Conservation (phyloP, 2,888 invertebrate genomes). For the Gymnosoma rotundatum region DNA sequence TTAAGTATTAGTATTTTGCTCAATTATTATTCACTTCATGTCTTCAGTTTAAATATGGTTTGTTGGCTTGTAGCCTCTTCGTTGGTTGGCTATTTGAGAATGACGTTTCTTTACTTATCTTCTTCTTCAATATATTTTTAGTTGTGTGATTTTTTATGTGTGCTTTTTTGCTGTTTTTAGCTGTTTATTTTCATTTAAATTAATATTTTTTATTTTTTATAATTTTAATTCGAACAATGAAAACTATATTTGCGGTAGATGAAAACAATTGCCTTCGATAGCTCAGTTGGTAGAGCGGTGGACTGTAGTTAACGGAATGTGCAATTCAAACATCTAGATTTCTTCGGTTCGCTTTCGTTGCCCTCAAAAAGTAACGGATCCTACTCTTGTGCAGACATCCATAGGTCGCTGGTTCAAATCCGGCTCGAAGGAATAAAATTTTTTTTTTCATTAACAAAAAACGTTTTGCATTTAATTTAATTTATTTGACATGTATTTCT, state of each 20-base stretch:
- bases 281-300: slow-evolving; percentile 75
- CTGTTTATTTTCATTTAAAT: slow-evolving; percentile 17
- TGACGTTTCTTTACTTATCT: slow-evolving; percentile 27
- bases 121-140: slow-evolving; percentile 20
- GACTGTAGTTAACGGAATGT: slow-evolving; percentile 71
- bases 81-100: neutral
- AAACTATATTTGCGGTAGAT: slow-evolving; percentile 36
- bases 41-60: neutral
- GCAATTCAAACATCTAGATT: slow-evolving; percentile 48
- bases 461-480: neutral
- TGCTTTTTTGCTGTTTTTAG: too few species aligned
- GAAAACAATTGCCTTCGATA: slow-evolving; percentile 72
- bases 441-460: slow-evolving; percentile 3
- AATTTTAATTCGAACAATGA: slow-evolving; percentile 20
- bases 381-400: slow-evolving; percentile 81
- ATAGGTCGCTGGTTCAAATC: slow-evolving; percentile 88
- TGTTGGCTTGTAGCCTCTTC: neutral
- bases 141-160: slow-evolving; percentile 3
- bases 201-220: slow-evolving; percentile 13
- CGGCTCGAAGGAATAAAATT: slow-evolving; percentile 84
- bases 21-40: slow-evolving; percentile 25
- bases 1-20: neutral
- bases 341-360: slow-evolving; percentile 42
- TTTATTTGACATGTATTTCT: neutral
- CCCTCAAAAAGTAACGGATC: slow-evolving; percentile 31